Evolutionary conservation across 2,888 invertebrate species (phyloP), one percentile per base, ranked within the genome.

Genomic region (Acanthosepion esculentum): DNA sequence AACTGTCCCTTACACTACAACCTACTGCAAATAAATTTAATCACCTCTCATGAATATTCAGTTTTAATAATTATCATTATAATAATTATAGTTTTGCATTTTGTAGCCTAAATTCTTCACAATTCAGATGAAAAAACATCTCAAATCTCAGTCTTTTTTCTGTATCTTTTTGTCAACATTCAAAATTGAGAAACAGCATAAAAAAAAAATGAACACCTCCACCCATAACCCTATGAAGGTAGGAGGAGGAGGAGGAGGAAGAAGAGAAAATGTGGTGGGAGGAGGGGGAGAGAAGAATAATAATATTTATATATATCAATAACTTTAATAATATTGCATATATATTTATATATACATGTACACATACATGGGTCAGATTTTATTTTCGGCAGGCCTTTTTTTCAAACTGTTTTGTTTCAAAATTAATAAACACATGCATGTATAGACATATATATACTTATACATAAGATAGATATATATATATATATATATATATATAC

Each of bases 291-390:
- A n/a, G 78, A 78, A 78, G n/a, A 78, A 78, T 8, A n/a, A 78
- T 78, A 78, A 78, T 78, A 78, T 78, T 78, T 78, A 78, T 78
- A 78, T 78, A 78, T 78, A 78, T 78, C n/a, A 78, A 78, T 78
- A 78, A 78, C 78, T 78, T 78, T 78, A 78, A 78, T 78, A 78
- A 78, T 78, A n/a, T 78, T 78, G 78, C 18, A 78, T 78, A 78
- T 78, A 78, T 78, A 78, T 78, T 33, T 78, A 78, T 78, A 93
- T 93, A 93, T 93, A 93, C 93, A 93, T 93, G 53, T 93, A 93
- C n/a, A 93, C 93, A 93, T 93, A 93, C 93, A 93, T 93, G 53
- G 29, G 53, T 93, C 18, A 18, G 29, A 41, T 93, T 78, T 78
- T 33, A 18, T n/a, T 12, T 78, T 78, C n/a, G 78, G 33, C 78